A percentile compares a stretch with the other conserved stretches of the same genome.
These are phyloP conservation scores for Ageneiosus marmoratus DNA, from an alignment of 2,113 vertebrate species.

Conservation along the genomic window DNA sequence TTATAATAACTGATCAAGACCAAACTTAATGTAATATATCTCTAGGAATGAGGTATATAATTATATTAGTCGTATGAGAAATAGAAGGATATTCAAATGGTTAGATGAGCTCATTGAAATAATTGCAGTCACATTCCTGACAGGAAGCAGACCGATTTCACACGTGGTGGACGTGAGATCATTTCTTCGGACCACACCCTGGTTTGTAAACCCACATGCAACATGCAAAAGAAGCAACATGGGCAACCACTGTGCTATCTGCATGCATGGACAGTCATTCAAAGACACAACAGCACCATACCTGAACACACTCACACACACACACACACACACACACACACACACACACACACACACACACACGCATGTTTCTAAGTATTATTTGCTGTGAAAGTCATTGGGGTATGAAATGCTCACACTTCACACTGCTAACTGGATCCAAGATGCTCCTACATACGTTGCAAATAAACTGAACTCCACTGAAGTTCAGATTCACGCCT, in stretches of 20 bases:
- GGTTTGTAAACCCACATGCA: neutral
- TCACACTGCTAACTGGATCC: constrained; percentile 10
- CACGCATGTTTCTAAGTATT: neutral
- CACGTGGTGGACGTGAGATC: neutral
- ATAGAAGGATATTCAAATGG: neutral
- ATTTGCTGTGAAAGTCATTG: neutral
- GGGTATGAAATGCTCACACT: constrained; percentile 4
- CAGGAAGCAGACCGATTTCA: neutral
- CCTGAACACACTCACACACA: neutral
- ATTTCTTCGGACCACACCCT: neutral
- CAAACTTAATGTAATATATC: neutral
- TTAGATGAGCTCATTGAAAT: neutral
- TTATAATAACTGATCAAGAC: neutral
- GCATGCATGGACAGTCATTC: neutral
- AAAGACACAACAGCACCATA: neutral
- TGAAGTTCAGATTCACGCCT: constrained; percentile 6
- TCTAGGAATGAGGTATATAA: neutral
- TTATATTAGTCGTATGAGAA: neutral
- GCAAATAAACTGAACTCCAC: constrained; percentile 21
- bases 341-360: neutral
- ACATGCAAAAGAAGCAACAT: neutral
- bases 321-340: neutral
- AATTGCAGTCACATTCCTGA: neutral
- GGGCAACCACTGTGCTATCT: neutral
- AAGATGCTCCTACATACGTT: constrained; percentile 24